Conservation (phyloP, 2,888 invertebrate genomes). For the Aplocera efformata region DNA sequence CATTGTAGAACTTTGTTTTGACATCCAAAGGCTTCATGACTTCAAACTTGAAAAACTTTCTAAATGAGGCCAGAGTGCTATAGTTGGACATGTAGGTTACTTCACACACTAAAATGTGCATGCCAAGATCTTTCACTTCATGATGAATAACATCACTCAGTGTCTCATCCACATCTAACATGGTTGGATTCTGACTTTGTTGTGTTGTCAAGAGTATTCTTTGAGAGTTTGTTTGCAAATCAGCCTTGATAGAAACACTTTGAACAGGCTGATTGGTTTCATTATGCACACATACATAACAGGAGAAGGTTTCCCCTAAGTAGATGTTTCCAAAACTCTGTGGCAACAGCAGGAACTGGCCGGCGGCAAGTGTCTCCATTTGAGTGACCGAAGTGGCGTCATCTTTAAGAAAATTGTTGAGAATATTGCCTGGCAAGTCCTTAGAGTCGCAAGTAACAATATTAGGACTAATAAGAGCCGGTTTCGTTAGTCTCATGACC, state of each 20-base stretch:
- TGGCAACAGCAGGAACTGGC: constrained; percentile 94
- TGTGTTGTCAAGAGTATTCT: constrained; percentile 89
- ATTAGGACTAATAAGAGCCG: constrained; percentile 90
- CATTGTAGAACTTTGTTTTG: constrained; percentile 98
- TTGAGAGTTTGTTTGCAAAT: constrained; percentile 95
- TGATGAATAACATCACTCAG: constrained; percentile 98
- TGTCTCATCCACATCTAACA: constrained; percentile 88
- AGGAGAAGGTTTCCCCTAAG: constrained; percentile 98
- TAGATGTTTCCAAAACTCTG: constrained; percentile 99
- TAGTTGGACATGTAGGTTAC: constrained; percentile 92
- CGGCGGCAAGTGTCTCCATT: constrained; percentile 90
- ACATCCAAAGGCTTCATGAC: constrained; percentile 99
- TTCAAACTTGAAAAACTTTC: constrained; percentile 99
- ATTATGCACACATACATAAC: constrained; percentile 98
- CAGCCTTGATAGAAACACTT: constrained; percentile 93
- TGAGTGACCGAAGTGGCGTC: constrained; percentile 92
- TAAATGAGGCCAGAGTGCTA: constrained; percentile 89
- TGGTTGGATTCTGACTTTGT: constrained; percentile 82
- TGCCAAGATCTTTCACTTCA: constrained; percentile 99
- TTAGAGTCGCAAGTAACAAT: constrained; percentile 91
- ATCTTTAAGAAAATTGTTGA: constrained; percentile 88
- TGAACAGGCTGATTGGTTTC: constrained; percentile 92
- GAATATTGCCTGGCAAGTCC: constrained; percentile 90
- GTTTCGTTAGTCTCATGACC: constrained; percentile 97
- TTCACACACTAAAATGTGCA: constrained; percentile 98